Evolutionary conservation across 1,140 invertebrate genomes (phyloP), one percentile per base, ranked within the genome.

Genomic region (Triops cancriformis): DNA sequence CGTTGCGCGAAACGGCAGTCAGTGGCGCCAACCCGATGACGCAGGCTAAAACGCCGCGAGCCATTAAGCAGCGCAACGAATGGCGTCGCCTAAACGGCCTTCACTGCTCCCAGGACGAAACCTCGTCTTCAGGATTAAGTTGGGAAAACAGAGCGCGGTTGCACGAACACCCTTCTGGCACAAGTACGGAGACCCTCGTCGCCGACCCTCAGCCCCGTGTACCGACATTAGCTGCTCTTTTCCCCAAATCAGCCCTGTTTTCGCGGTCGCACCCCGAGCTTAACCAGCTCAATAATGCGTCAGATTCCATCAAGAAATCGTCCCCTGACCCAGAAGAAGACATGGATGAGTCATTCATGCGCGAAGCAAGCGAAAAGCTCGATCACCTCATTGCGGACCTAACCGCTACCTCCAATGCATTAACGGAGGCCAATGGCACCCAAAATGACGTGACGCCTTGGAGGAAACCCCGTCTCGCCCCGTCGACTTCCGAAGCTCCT

Each of bases 91-190:
- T 27, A 27, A 45, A 75, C 74, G 43, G 43, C 26, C 37, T 41
- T 26, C 37, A 23, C 14, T 64, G 51, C 23, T 64, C 43, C 27
- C 73, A 78, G 42, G 73, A 37, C 64, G 73, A 75, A 75, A 73
- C 51, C 18, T 72, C 42, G 11, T 74, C 43, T 9, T 74, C 43
- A 11, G 18, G 43, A 45, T 80, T 78, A 9, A 81, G 80, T 75
- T 83, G 80, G 83, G 80, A 81, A 18, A 82, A 83, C 73, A 64
- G 82, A 12, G 80, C 80, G 6, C 77, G 81, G 43, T 74, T 82
- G 14, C 72, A 78, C 41, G 81, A 78, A 43, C 26, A 74, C 10
- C 31, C 77, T 18, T 43, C 78, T 3, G 79, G 79, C 41, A 80
- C 80, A 18, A 82, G 82, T 75, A 81, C 80, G 12, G 80, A 81